Evolutionary conservation across 2,113 vertebrate genomes (phyloP), one percentile per base, ranked within the genome.

Genomic region (Gallinago jamesoni): DNA sequence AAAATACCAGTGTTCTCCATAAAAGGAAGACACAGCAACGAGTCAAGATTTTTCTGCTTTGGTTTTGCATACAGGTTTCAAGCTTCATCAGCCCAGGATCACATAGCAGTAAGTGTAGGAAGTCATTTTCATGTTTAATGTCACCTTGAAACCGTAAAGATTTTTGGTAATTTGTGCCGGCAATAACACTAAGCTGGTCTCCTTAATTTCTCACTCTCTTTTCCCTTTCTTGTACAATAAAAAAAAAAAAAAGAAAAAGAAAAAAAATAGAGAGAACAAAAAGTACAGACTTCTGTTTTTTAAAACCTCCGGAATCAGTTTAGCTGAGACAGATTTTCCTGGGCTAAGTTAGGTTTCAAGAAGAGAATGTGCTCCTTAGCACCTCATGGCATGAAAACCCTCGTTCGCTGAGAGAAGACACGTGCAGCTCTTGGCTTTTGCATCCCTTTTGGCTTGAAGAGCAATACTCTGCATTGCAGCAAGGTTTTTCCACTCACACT

Each of bases 41-140:
- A n/a, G 27, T 64, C 27, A 83, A 57, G 56, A 24, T 52, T 93
- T 68, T 94, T 74, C 74, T 91, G 28, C 76, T 64, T 85, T 53
- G 7, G 21, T 84, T 97, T 96, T 92, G 78, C 76, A 84, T 84
- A 16, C n/a, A 81, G 56, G 74, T 93, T 93, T 94, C 90, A 94
- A 84, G 84, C 67, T 92, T 96, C 69, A 86, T 92, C 93, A 92
- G 80, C 70, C 62, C n/a, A 35, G 47, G 33, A 77, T 75, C 76
- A 80, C 18, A 20, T 20, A 88, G 50, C 87, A 89, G 68, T 67
- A 82, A 84, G 80, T 77, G 68, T 67, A 84, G 91, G 80, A 94
- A 80, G 79, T 74, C 0, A 92, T 94, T 92, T 95, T 94, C 76
- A 33, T 60, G 30, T 81, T 91, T 75, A 84, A 18, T 62, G 43